Base-by-base conservation (phyloP, 2,888 invertebrate species). In the Leptopterna dolabrata region DNA sequence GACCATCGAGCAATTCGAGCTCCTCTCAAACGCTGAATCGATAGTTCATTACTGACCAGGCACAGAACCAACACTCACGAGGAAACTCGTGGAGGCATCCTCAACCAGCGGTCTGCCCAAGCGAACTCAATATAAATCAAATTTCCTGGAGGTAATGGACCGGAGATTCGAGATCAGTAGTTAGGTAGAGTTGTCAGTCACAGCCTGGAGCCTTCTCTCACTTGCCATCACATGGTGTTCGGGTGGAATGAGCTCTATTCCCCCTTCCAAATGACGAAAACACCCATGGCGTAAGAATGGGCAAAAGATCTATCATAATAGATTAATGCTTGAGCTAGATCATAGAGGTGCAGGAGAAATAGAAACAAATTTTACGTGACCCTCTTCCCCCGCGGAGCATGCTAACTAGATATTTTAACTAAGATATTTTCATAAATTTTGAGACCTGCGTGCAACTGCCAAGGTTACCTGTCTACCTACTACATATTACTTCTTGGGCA, bases 81-180 rank as follows among this genome's bases (percentile, higher is more conserved):
- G 63, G 63, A 19, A 63, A 63, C 63, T 63, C 63, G 27, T 24
- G 9, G 63, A 63, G 24, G 63, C 63, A 27, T 63, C 63, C 63
- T 27, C 24, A 63, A 24, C 27, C 9, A 63, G 63, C 19, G 63
- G 63, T 63, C 63, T 63, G 63, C 63, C 63, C 9, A 27, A 11
- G 11, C 63, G 24, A 63, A 63, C 63, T 63, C 63, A 63, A 63
- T 63, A 63, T 63, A 63, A 63, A 63, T 63, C 63, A 63, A 63
- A 63, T 63, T 63, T 63, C 63, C 63, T 24, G 63, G 63, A 63
- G 63, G 63, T 63, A 63, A 63, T 63, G 63, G 63, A 63, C 63
- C 63, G 63, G 63, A 63, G 63, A 63, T 63, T 63, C 24, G 27
- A 63, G 63, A 63, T 63, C 63, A 63, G 63, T 63, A 27, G 63